A percentile compares a stretch with the other conserved stretches of the same genome.
These are phyloP conservation scores for Limnephilus rhombicus DNA, from an alignment of 2,888 invertebrate genomes.

Conservation along the genomic window DNA sequence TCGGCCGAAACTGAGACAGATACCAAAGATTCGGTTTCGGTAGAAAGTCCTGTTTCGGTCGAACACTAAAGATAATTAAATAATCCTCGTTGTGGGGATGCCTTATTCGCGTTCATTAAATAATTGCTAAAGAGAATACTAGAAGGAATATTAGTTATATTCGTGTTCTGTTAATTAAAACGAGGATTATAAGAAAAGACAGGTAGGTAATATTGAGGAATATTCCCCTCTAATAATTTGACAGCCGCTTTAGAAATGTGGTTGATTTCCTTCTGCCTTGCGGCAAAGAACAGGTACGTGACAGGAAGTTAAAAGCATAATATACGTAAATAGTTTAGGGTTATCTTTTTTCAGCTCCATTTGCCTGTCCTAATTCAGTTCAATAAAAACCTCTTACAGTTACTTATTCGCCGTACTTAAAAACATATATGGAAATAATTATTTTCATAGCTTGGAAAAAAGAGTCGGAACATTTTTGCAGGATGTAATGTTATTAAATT, in stretches of 20 bases:
- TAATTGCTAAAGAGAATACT: background rate
- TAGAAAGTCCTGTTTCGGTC: too few species aligned
- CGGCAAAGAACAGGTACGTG: background rate
- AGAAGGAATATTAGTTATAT: background rate
- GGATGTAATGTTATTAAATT: too few species aligned
- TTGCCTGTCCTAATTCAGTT: background rate
- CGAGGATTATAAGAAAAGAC: background rate
- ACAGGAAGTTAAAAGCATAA: background rate
- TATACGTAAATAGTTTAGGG: background rate
- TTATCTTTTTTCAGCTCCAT: background rate
- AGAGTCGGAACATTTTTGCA: too few species aligned
- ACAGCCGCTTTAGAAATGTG: background rate
- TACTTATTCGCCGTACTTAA: background rate
- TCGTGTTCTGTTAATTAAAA: background rate
- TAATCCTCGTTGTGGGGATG: background rate
- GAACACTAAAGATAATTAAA: too few species aligned
- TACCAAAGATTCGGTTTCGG: too few species aligned
- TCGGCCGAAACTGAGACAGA: too few species aligned
- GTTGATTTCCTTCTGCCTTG: background rate
- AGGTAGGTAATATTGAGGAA: background rate
- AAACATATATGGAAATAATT: too few species aligned
- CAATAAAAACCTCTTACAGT: background rate
- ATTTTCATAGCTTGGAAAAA: too few species aligned
- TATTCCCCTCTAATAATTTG: background rate
- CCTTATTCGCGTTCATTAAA: background rate